These are phyloP conservation scores for Halisarca cf. caerulea DNA, from an alignment of 37 sponge, comb jelly and placozoan genomes.

Conservation along the genomic window DNA sequence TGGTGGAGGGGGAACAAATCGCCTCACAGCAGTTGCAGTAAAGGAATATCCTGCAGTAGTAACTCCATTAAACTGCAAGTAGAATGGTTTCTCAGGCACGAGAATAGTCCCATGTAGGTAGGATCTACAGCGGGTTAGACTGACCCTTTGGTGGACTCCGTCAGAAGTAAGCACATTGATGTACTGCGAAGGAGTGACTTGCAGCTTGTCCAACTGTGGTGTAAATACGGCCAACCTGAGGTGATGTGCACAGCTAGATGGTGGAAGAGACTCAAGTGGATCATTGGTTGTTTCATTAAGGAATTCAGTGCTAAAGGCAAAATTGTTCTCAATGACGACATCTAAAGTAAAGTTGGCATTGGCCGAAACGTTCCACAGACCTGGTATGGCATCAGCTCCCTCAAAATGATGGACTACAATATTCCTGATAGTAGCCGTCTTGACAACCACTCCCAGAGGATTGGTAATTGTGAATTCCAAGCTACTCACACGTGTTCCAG, in stretches of 20 bases:
- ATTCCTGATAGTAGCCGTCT: not conserved
- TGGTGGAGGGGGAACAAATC: too few species aligned
- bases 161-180: not conserved
- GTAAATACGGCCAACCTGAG: not conserved
- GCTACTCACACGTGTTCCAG: not conserved
- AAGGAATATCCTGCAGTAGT: too few species aligned
- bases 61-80: too few species aligned
- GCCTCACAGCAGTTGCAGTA: too few species aligned
- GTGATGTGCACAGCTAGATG: not conserved
- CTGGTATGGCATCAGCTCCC: not conserved
- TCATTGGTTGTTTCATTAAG: not conserved
- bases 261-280: not conserved
- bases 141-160: not conserved
- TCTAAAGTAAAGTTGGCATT: not conserved
- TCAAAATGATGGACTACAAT: not conserved
- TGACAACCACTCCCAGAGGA: not conserved
- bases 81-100: too few species aligned
- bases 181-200: not conserved
- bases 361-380: not conserved
- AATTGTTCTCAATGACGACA: not conserved
- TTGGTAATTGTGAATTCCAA: not conserved
- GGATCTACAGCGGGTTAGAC: too few species aligned
- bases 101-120: too few species aligned
- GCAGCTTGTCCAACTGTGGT: not conserved
- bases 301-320: not conserved